Percentiles rank a stretch among this genome's conserved stretches.
Conservation (phyloP, 2,113 vertebrate species). For the Phaetusa simplex region DNA sequence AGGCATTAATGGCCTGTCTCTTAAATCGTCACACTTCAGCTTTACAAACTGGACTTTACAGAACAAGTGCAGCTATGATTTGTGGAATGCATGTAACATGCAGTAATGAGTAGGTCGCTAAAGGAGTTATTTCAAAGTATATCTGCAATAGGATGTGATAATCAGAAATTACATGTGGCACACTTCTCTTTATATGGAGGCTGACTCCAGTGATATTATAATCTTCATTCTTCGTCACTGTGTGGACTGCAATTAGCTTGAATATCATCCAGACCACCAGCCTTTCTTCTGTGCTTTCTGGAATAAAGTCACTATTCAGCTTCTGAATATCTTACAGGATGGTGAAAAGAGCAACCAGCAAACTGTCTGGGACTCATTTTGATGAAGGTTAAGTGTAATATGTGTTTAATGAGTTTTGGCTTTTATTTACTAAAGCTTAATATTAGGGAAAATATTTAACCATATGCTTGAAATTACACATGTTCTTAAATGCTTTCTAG, state of each 20-base stretch:
- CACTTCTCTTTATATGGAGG: not conserved
- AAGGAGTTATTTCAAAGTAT: constrained; percentile 3
- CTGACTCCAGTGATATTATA: not conserved
- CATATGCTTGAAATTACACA: constrained; percentile 33
- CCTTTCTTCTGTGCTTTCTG: not conserved
- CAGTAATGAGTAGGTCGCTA: not conserved
- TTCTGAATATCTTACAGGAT: not conserved
- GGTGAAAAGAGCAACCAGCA: constrained; percentile 43
- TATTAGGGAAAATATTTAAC: constrained; percentile 24
- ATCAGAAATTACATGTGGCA: not conserved
- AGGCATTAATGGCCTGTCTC: constrained; percentile 6
- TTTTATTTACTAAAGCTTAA: constrained; percentile 38
- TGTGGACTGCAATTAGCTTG: not conserved
- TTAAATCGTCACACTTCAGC: constrained; percentile 37
- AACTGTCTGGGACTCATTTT: constrained; percentile 33
- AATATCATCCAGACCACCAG: not conserved
- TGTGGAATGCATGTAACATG: not conserved
- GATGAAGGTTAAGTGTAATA: constrained; percentile 34
- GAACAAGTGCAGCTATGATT: constrained; percentile 26
- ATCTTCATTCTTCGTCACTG: not conserved
- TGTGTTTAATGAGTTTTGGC: constrained; percentile 47
- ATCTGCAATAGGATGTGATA: not conserved
- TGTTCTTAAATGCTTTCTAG: not conserved
- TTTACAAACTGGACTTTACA: constrained; percentile 41
- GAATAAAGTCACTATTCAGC: not conserved